A percentile compares a stretch with the other conserved stretches of the same genome.
These are phyloP conservation scores for Tragelaphus buxtoni DNA, from an alignment of 2,113 vertebrate species.

Conservation along the genomic window DNA sequence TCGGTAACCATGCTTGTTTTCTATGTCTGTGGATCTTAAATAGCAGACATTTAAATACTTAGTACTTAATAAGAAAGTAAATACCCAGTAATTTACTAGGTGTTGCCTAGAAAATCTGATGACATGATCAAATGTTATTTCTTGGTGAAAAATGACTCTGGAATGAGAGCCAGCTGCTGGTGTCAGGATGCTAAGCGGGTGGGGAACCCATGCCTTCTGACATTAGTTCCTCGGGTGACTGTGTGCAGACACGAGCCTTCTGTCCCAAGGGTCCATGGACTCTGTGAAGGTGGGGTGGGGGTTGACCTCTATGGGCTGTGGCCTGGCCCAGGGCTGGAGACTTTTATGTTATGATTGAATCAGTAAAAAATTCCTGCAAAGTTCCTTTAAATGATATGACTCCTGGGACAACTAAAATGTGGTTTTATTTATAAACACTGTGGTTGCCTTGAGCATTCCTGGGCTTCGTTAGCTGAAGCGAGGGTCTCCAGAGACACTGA, in stretches of 20 bases:
- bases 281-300: neutral
- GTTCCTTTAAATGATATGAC: neutral
- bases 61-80: neutral
- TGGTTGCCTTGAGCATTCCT: fast-evolving
- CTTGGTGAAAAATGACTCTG: neutral
- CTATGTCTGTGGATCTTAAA: neutral
- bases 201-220: fast-evolving
- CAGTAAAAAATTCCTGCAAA: fast-evolving
- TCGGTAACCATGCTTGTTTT: neutral
- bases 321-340: no score
- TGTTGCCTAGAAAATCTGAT: neutral
- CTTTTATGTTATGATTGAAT: fast-evolving
- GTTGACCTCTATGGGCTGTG: fast-evolving
- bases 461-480: fast-evolving
- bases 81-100: neutral
- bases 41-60: neutral
- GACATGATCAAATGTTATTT: neutral
- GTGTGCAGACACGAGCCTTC: neutral
- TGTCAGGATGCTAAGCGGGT: fast-evolving
- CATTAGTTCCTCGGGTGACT: fast-evolving
- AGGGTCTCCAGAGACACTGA: neutral
- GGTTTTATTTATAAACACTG: neutral
- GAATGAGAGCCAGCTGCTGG: neutral
- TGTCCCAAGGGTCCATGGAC: neutral
- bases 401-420: neutral